phyloP scores from a whole-genome alignment of 2,113 vertebrate genomes.

The Clupea harengus region DNA sequence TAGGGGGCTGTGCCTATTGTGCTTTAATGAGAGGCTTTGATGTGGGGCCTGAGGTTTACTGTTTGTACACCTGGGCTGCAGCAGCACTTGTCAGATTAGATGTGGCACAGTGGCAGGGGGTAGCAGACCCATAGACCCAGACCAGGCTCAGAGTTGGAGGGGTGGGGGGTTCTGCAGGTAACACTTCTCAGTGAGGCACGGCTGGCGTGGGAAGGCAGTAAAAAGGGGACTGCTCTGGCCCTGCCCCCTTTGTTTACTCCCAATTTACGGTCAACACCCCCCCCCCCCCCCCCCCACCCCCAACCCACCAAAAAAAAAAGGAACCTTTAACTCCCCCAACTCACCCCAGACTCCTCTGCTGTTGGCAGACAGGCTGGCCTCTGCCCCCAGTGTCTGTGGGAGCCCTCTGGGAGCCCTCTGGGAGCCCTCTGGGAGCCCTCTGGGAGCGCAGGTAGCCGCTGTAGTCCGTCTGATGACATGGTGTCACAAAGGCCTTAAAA shows the following conservation, averaged over 20 bases:
- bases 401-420: not conserved
- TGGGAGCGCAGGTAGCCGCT: not conserved
- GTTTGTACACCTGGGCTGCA: conserved; percentile 76
- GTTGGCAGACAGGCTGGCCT: conserved; percentile 40
- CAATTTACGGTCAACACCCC: conserved; percentile 60
- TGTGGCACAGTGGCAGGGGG: conserved; percentile 41
- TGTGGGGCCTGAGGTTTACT: conserved; percentile 65
- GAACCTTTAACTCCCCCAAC: not conserved
- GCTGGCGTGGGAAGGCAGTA: conserved; percentile 72
- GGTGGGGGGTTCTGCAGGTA: conserved; percentile 64
- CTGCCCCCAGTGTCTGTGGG: not conserved
- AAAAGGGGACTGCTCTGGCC: conserved; percentile 51
- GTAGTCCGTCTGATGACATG: not conserved
- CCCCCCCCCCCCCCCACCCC: not conserved
- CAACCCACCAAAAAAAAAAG: not conserved
- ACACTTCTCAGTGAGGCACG: conserved; percentile 64
- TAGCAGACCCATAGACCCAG: not conserved
- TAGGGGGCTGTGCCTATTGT: conserved; percentile 65
- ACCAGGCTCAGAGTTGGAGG: conserved; percentile 6
- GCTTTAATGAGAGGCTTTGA: conserved; percentile 77
- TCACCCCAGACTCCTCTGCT: conserved; percentile 41
- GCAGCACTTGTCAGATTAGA: conserved; percentile 56
- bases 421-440: not conserved
- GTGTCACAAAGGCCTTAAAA: too few species aligned
- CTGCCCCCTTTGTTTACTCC: conserved; percentile 64